Percentiles rank a stretch among this genome's conserved stretches.
Conservation (phyloP, 2,797 vertebrate genomes). For the Melopsittacus undulatus region DNA sequence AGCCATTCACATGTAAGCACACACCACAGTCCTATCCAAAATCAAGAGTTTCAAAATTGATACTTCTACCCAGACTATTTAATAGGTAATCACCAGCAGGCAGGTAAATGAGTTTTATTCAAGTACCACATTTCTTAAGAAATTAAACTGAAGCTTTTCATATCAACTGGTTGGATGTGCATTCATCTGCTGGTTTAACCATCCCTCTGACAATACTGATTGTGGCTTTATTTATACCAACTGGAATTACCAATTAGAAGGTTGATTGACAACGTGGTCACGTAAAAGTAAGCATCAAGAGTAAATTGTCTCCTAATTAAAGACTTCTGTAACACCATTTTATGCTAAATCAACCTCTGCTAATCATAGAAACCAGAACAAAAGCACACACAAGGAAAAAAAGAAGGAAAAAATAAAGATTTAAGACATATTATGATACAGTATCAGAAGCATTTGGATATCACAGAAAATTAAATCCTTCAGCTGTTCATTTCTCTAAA, state of each 20-base stretch:
- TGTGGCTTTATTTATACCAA: constrained; percentile 32
- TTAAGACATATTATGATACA: background rate
- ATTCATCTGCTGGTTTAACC: constrained; percentile 35
- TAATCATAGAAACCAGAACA: background rate
- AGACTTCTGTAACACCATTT: constrained; percentile 21
- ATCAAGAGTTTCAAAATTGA: constrained; percentile 47
- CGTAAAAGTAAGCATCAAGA: constrained; percentile 34
- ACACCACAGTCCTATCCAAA: constrained; percentile 33
- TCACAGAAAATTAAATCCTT: background rate
- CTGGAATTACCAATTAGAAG: constrained; percentile 20
- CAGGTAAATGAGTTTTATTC: constrained; percentile 30
- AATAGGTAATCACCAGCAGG: constrained; percentile 25
- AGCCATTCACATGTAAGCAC: constrained; percentile 56
- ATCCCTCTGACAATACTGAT: constrained; percentile 28
- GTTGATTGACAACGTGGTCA: constrained; percentile 48
- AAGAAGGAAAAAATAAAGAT: background rate
- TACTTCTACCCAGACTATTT: constrained; percentile 37
- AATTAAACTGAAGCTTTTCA: constrained; percentile 33
- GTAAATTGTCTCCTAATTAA: constrained; percentile 42
- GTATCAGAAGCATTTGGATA: background rate
- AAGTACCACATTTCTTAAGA: constrained; percentile 39
- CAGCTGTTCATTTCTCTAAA: background rate
- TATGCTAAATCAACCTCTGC: background rate
- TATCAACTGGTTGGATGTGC: background rate
- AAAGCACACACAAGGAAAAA: background rate